phyloP scores from a whole-genome alignment of 2,888 invertebrate species.

The Poecilobothrus nobilitatus region DNA sequence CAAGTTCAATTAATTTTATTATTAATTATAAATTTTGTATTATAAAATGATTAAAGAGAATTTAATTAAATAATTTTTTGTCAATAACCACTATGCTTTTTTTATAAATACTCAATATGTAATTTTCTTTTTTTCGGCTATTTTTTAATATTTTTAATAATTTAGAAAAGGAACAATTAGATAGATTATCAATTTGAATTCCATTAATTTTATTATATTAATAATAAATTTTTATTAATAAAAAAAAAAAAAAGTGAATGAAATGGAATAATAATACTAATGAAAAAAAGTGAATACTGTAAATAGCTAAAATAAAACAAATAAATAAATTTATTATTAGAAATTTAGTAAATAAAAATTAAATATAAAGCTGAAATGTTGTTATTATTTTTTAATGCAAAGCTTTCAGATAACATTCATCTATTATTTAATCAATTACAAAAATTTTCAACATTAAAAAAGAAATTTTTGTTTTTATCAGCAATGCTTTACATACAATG shows the following conservation, averaged over 20 bases:
- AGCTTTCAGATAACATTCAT: no score
- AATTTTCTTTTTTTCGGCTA: neutral
- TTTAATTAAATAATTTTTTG: no score
- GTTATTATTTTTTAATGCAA: no score
- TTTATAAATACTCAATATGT: no score
- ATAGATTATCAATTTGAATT: conserved; percentile 1
- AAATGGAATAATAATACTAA: neutral
- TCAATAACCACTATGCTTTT: no score
- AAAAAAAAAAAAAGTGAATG: neutral
- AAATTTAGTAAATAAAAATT: neutral
- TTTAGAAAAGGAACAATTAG: neutral
- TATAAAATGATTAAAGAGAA: no score
- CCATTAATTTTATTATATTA: conserved; percentile 1
- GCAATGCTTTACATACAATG: no score
- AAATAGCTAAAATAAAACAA: neutral
- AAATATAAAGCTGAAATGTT: neutral
- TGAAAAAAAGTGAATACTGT: neutral
- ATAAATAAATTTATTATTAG: neutral
- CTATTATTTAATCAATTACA: no score
- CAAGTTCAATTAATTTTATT: no score
- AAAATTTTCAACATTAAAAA: no score
- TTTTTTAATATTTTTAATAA: neutral
- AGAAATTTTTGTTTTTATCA: no score
- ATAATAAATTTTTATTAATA: neutral
- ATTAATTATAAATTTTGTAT: no score